Evolutionary conservation across 2,797 vertebrate genomes (phyloP).

Genomic region (Alfaro cultratus): DNA sequence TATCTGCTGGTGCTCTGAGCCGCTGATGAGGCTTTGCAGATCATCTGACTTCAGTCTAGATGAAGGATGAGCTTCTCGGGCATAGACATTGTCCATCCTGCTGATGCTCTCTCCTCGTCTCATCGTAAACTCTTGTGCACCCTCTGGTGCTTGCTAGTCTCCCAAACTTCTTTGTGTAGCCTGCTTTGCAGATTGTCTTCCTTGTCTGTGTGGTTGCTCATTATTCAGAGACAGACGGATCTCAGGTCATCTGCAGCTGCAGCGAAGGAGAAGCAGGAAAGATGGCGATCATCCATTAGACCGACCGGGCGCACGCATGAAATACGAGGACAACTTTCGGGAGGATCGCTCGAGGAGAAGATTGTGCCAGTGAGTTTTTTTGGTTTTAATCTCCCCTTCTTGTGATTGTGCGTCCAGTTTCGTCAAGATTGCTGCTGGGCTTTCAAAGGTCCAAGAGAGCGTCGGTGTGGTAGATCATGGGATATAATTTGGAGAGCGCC

Average conservation of each 20-base stretch:
- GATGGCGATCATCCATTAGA: slow-evolving; percentile 99
- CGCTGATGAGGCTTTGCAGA: slow-evolving; percentile 67
- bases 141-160: slow-evolving; percentile 95
- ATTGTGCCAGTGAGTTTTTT: slow-evolving; percentile 80
- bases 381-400: neutral
- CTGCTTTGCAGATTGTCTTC: slow-evolving; percentile 98
- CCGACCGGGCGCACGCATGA: slow-evolving; percentile 95
- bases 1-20: slow-evolving; percentile 62
- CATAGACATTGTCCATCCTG: slow-evolving; percentile 79
- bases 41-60: slow-evolving; percentile 72
- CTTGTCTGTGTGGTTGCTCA: slow-evolving; percentile 97
- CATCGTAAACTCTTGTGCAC: slow-evolving; percentile 93
- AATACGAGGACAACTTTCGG: slow-evolving; percentile 92
- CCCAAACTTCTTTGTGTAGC: slow-evolving; percentile 91
- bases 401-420: slow-evolving; percentile 68
- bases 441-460: slow-evolving; percentile 79
- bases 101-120: slow-evolving; percentile 82
- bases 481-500: slow-evolving; percentile 79
- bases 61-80: slow-evolving; percentile 82
- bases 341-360: slow-evolving; percentile 81
- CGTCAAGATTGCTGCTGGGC: slow-evolving; percentile 70
- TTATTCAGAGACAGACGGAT: slow-evolving; percentile 99
- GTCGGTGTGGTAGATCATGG: slow-evolving; percentile 79
- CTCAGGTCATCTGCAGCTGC: slow-evolving; percentile 99
- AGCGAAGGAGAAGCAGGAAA: slow-evolving; percentile 92